These are phyloP conservation scores for Dinocampus coccinellae DNA, from an alignment of 2,888 invertebrate species.

Conservation along the genomic window DNA sequence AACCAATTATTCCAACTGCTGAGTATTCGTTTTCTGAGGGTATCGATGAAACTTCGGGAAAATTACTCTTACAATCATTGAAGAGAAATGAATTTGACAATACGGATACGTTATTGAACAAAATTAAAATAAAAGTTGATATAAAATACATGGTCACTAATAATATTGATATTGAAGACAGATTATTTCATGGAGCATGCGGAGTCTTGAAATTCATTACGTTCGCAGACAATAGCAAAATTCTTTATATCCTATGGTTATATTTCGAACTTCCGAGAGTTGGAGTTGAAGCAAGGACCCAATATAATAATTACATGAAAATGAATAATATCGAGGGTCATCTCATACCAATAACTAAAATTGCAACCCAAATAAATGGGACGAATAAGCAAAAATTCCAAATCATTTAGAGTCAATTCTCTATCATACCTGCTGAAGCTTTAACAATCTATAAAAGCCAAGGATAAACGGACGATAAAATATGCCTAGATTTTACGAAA, in stretches of 20 bases:
- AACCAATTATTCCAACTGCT: neutral
- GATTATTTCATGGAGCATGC: conserved; percentile 19
- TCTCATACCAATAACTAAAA: neutral
- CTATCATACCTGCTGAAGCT: conserved; percentile 7
- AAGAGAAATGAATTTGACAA: neutral
- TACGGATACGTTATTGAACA: neutral
- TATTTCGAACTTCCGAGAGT: conserved; percentile 34
- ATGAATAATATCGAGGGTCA: neutral
- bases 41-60: neutral
- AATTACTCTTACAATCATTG: neutral
- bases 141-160: conserved; percentile 9
- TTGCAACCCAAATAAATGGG: neutral
- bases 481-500: neutral
- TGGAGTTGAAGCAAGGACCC: conserved; percentile 14
- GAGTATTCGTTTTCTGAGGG: neutral
- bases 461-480: neutral
- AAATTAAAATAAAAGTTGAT: conserved; percentile 5
- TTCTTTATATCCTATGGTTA: conserved; percentile 35
- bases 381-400: neutral
- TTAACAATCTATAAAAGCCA: conserved; percentile 14
- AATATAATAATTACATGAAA: conserved; percentile 6
- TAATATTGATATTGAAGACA: conserved; percentile 8
- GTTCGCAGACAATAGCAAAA: conserved; percentile 33
- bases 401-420: neutral
- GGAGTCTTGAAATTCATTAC: conserved; percentile 31